These are phyloP conservation scores for Lerema accius DNA, from an alignment of 1,140 invertebrate species.

Conservation along the genomic window DNA sequence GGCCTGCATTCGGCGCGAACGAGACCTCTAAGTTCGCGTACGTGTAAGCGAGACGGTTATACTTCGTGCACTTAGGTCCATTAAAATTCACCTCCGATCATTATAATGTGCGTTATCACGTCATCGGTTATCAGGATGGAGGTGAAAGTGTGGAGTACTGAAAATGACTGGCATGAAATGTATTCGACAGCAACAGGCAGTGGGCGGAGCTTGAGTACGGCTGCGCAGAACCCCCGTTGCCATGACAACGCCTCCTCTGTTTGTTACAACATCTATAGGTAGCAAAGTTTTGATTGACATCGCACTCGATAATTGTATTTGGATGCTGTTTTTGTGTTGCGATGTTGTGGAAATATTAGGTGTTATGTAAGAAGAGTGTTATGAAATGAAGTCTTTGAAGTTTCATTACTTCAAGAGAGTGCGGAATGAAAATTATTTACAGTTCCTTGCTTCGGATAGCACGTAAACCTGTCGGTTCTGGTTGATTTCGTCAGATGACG, in stretches of 20 bases:
- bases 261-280: conserved; percentile 64
- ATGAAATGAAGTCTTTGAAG: no score
- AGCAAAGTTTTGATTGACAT: conserved; percentile 70
- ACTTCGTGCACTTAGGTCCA: conserved; percentile 17
- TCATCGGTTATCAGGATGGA: conserved; percentile 34
- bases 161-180: conserved; percentile 65
- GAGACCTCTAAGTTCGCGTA: conserved; percentile 46
- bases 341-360: no score
- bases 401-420: no score
- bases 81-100: conserved; percentile 18
- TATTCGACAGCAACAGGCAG: conserved; percentile 77
- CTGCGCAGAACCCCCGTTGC: conserved; percentile 71
- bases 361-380: no score
- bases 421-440: no score
- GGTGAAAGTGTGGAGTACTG: conserved; percentile 39
- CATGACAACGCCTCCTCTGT: conserved; percentile 76
- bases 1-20: conserved; percentile 60
- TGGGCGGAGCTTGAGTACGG: conserved; percentile 62
- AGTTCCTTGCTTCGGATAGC: no score
- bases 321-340: conserved; percentile 44
- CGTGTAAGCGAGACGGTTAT: conserved; percentile 8
- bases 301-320: conserved; percentile 68
- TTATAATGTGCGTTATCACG: conserved; percentile 40
- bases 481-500: no score
- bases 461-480: no score